Conservation (phyloP, 2,113 vertebrate genomes). For the Tragelaphus buxtoni region DNA sequence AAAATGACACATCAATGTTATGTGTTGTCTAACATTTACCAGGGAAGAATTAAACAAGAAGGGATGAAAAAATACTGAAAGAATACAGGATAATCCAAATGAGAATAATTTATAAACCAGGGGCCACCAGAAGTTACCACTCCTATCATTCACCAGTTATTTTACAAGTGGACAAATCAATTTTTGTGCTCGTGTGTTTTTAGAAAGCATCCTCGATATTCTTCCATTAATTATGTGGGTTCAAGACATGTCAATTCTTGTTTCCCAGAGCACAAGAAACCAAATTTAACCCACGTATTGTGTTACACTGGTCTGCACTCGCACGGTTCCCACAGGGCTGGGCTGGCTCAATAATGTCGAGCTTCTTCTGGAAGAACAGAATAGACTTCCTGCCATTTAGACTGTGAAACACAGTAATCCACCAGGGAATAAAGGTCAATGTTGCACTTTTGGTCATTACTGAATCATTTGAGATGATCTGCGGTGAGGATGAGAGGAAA, state of each 20-base stretch:
- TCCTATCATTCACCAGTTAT: slow-evolving; percentile 26
- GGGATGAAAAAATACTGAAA: not conserved
- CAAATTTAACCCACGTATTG: slow-evolving; percentile 59
- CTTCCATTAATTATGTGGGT: slow-evolving; percentile 67
- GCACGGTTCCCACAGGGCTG: slow-evolving; percentile 58
- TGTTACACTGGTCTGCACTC: slow-evolving; percentile 63
- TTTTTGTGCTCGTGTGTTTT: slow-evolving; percentile 46
- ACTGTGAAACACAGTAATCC: slow-evolving; percentile 82
- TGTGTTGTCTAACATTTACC: not conserved
- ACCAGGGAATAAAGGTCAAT: slow-evolving; percentile 81
- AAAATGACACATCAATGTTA: not conserved
- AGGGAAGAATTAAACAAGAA: not conserved
- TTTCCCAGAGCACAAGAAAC: slow-evolving; percentile 68
- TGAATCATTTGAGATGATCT: slow-evolving; percentile 85
- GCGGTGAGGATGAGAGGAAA: slow-evolving; percentile 78
- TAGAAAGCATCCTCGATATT: slow-evolving; percentile 56
- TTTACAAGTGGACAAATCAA: slow-evolving; percentile 63
- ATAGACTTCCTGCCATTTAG: slow-evolving; percentile 82
- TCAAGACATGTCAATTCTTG: slow-evolving; percentile 65
- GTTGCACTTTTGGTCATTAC: slow-evolving; percentile 85
- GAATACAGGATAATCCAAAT: not conserved
- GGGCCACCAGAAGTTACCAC: not conserved
- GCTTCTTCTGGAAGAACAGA: slow-evolving; percentile 74
- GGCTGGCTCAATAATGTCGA: slow-evolving; percentile 69
- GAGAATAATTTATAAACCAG: slow-evolving; percentile 2